A percentile compares a stretch with the other conserved stretches of the same genome.
phyloP scores from a whole-genome alignment of 1,140 invertebrate genomes.

The Carposina sasakii region DNA sequence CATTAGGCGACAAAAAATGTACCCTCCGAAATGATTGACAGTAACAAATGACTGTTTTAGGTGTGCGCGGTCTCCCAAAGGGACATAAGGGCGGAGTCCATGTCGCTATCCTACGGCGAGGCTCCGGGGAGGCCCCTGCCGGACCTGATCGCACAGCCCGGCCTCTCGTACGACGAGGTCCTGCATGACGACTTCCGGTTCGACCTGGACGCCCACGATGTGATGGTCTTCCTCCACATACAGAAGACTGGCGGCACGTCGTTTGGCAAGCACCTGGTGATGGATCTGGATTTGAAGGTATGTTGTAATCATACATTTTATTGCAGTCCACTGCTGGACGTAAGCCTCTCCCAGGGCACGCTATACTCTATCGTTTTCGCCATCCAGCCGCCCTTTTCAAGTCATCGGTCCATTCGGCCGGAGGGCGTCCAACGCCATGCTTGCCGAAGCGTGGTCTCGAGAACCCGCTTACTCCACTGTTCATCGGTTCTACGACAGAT shows the following conservation, averaged over 20 bases:
- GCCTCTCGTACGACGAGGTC: slow-evolving; percentile 86
- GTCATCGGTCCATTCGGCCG: too few species aligned
- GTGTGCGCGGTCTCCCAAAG: slow-evolving; percentile 83
- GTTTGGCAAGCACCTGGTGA: slow-evolving; percentile 95
- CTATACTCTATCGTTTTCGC: too few species aligned
- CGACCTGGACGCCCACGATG: slow-evolving; percentile 93
- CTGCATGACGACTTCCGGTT: slow-evolving; percentile 90
- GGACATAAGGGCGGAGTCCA: slow-evolving; percentile 65
- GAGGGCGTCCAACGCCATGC: too few species aligned
- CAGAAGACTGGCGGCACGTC: slow-evolving; percentile 94
- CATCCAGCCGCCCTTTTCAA: too few species aligned
- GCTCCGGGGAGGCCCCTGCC: slow-evolving; percentile 74
- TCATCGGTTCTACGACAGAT: too few species aligned
- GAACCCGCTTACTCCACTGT: too few species aligned
- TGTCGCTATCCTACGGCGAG: slow-evolving; percentile 70
- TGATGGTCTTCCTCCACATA: slow-evolving; percentile 98
- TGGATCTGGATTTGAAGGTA: slow-evolving; percentile 89
- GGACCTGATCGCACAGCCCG: slow-evolving; percentile 71
- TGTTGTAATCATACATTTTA: slow-evolving; percentile 19
- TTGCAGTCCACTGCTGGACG: too few species aligned
- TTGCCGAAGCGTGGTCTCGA: too few species aligned
- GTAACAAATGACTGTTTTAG: slow-evolving; percentile 56
- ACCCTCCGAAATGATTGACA: too few species aligned
- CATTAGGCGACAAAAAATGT: too few species aligned
- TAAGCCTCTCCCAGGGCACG: too few species aligned